phyloP scores from a whole-genome alignment of 2,888 invertebrate species.

The Pemphredon lugubris region DNA sequence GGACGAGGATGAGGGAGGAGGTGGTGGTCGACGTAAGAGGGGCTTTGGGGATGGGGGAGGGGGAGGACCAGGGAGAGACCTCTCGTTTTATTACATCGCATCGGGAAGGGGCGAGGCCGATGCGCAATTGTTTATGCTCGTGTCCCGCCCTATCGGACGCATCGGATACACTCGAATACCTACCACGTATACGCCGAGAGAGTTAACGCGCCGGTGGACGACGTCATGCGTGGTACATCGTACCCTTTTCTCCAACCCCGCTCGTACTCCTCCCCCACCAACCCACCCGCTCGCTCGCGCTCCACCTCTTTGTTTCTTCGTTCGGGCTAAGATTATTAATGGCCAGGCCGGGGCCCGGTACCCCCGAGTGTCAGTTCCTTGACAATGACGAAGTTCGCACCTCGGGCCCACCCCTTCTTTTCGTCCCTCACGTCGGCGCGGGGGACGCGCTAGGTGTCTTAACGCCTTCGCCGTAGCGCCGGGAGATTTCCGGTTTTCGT shows the following conservation, averaged over 20 bases:
- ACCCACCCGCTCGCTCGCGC: conserved; percentile 14
- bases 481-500: background rate
- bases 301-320: conserved; percentile 61
- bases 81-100: conserved; percentile 74
- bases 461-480: background rate
- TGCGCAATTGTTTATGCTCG: conserved; percentile 79
- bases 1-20: background rate
- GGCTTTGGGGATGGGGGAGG: background rate
- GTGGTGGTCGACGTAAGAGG: background rate
- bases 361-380: conserved; percentile 60
- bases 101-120: conserved; percentile 79
- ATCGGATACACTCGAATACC: conserved; percentile 72
- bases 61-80: conserved; percentile 40
- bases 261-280: conserved; percentile 8
- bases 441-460: conserved; percentile 22
- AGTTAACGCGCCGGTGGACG: conserved; percentile 23
- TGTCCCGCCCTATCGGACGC: conserved; percentile 80
- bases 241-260: conserved; percentile 38
- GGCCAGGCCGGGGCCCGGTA: conserved; percentile 55
- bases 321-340: conserved; percentile 71
- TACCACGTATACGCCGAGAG: conserved; percentile 52
- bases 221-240: conserved; percentile 39
- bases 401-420: conserved; percentile 50
- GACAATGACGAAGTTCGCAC: conserved; percentile 70
- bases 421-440: background rate